Evolutionary conservation across 2,797 vertebrate genomes (phyloP).

Genomic region (Menidia menidia): DNA sequence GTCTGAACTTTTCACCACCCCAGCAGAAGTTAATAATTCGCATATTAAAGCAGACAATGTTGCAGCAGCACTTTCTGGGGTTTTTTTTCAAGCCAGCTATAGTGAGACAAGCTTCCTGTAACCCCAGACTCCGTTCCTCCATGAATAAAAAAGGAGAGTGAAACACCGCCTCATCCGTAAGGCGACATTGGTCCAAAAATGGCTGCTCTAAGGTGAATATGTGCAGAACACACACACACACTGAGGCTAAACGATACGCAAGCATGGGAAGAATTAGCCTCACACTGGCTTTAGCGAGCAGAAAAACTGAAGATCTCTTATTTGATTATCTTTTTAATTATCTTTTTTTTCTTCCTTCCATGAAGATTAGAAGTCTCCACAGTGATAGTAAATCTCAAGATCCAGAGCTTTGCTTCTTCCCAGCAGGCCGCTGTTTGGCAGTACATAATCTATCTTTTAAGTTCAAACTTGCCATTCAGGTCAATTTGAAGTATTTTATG

Average conservation of each 20-base stretch:
- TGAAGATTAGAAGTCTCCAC: no score
- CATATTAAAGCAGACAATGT: conserved; percentile 36
- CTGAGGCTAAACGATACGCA: neutral
- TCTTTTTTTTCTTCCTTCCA: no score
- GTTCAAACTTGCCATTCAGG: no score
- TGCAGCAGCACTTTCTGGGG: conserved; percentile 20
- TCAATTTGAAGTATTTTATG: no score
- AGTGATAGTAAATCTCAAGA: no score
- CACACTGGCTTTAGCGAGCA: no score
- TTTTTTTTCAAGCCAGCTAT: neutral
- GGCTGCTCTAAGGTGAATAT: conserved; percentile 12
- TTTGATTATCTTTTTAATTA: no score
- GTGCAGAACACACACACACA: neutral
- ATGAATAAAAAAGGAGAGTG: conserved; percentile 29
- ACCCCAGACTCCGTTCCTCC: conserved; percentile 31
- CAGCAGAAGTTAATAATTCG: conserved; percentile 31
- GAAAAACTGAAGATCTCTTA: neutral
- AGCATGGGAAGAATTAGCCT: no score
- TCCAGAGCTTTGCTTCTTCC: no score
- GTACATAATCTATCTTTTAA: no score
- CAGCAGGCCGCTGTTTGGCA: no score
- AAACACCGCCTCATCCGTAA: conserved; percentile 36
- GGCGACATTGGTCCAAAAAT: conserved; percentile 27
- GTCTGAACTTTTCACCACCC: conserved; percentile 52
- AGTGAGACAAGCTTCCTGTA: conserved; percentile 15